Evolutionary conservation across 1,140 invertebrate genomes (phyloP).

Genomic region (Drosophila nannoptera): DNA sequence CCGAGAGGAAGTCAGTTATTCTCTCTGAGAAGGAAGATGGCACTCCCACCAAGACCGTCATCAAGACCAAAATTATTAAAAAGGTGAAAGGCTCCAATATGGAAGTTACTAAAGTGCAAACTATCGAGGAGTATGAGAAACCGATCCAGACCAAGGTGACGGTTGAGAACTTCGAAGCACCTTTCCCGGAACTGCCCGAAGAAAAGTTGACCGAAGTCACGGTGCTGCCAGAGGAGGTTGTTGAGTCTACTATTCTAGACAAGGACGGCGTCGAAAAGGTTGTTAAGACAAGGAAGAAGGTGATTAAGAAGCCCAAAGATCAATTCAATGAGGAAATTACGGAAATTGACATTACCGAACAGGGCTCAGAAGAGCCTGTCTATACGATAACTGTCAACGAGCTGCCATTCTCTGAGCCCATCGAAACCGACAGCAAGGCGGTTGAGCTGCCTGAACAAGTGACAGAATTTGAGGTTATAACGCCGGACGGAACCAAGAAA

Average conservation of each 20-base stretch:
- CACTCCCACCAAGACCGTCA: conserved; percentile 78
- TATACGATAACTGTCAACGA: conserved; percentile 59
- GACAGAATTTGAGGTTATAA: conserved; percentile 71
- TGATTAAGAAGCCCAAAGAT: conserved; percentile 45
- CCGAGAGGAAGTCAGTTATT: conserved; percentile 68
- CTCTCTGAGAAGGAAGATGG: conserved; percentile 76
- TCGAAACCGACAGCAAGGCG: conserved; percentile 32
- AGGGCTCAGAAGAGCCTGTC: conserved; percentile 56
- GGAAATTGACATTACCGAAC: conserved; percentile 61
- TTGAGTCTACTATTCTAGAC: conserved; percentile 32
- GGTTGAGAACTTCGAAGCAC: conserved; percentile 67
- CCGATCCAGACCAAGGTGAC: conserved; percentile 74
- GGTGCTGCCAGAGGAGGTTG: conserved; percentile 57
- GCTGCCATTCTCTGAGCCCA: conserved; percentile 36
- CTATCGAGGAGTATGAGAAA: conserved; percentile 79
- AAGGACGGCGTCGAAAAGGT: conserved; percentile 34
- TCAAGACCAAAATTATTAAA: conserved; percentile 79
- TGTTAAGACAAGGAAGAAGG: conserved; percentile 35
- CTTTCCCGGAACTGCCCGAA: conserved; percentile 65
- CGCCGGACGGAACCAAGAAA: conserved; percentile 68
- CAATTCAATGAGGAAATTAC: conserved; percentile 53
- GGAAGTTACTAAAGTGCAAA: conserved; percentile 79
- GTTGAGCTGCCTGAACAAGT: conserved; percentile 78
- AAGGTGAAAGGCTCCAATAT: conserved; percentile 77
- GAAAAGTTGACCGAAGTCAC: conserved; percentile 66